These are phyloP conservation scores for Cyaniris semiargus DNA, from an alignment of 2,888 invertebrate species.

Conservation along the genomic window DNA sequence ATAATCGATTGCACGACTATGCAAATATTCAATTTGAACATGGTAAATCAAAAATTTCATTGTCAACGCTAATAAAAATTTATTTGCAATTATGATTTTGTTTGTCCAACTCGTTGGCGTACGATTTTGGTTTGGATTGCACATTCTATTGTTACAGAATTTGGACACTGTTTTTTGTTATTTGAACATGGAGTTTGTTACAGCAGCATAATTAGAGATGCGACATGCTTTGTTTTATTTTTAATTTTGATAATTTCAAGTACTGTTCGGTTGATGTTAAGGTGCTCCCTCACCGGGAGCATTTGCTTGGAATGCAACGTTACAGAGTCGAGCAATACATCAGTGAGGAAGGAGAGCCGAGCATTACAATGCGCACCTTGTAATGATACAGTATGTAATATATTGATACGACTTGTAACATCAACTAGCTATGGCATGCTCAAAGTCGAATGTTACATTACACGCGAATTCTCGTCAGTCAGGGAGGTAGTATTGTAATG, in stretches of 20 bases:
- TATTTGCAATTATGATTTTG: constrained; percentile 13
- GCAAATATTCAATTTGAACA: constrained; percentile 12
- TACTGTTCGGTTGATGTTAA: too few species aligned
- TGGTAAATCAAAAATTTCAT: constrained; percentile 24
- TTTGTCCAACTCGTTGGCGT: not conserved
- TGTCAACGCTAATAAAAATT: constrained; percentile 19
- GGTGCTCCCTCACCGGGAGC: too few species aligned
- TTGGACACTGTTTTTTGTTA: not conserved
- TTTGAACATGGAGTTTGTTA: not conserved
- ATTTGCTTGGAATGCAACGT: too few species aligned
- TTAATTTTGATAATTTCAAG: not conserved
- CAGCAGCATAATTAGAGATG: not conserved
- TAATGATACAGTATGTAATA: too few species aligned
- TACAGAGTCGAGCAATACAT: too few species aligned
- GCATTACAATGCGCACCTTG: too few species aligned
- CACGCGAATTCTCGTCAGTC: too few species aligned
- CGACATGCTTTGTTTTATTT: not conserved
- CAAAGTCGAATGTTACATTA: too few species aligned
- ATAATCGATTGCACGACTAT: not conserved
- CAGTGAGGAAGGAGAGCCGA: too few species aligned
- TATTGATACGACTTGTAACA: too few species aligned
- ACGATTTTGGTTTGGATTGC: constrained; percentile 14
- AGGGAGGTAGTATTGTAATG: too few species aligned
- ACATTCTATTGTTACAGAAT: constrained; percentile 24
- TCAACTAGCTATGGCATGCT: too few species aligned